phyloP scores from a whole-genome alignment of 2,888 invertebrate genomes.

The Diaprepes abbreviatus region DNA sequence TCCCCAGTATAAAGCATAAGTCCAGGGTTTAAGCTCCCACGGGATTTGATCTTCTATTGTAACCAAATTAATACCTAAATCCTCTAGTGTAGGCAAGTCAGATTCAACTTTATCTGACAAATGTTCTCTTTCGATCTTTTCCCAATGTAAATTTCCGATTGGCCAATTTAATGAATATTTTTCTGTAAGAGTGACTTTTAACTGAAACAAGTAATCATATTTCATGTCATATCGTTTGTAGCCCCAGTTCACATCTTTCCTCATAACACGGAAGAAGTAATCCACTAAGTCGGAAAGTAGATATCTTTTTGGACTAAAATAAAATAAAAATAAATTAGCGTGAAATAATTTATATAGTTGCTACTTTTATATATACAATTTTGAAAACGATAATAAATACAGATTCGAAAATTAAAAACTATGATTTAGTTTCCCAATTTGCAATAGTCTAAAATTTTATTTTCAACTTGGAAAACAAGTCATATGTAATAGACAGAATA shows the following conservation, averaged over 20 bases:
- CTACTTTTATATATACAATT: too few relatives aligned
- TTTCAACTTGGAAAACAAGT: too few relatives aligned
- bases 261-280: constrained; percentile 84
- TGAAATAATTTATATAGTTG: too few relatives aligned
- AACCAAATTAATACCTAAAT: constrained; percentile 86
- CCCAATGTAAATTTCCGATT: constrained; percentile 79
- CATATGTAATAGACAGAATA: too few relatives aligned
- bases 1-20: constrained; percentile 79
- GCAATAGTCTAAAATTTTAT: too few relatives aligned
- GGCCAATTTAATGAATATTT: constrained; percentile 77
- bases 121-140: constrained; percentile 86
- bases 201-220: constrained; percentile 76
- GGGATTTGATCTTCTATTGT: constrained; percentile 85
- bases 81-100: constrained; percentile 84
- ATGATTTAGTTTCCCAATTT: too few relatives aligned
- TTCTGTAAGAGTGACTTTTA: constrained; percentile 77
- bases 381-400: too few relatives aligned
- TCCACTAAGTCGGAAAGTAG: constrained; percentile 83
- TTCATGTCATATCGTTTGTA: constrained; percentile 81
- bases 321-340: too few relatives aligned
- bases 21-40: constrained; percentile 83
- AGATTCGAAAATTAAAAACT: too few relatives aligned
- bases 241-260: constrained; percentile 76
- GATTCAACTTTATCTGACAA: constrained; percentile 77
- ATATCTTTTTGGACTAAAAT: constrained; percentile 79